Conservation (phyloP, 2,113 vertebrate genomes). For the Triplophysa dalaica region DNA sequence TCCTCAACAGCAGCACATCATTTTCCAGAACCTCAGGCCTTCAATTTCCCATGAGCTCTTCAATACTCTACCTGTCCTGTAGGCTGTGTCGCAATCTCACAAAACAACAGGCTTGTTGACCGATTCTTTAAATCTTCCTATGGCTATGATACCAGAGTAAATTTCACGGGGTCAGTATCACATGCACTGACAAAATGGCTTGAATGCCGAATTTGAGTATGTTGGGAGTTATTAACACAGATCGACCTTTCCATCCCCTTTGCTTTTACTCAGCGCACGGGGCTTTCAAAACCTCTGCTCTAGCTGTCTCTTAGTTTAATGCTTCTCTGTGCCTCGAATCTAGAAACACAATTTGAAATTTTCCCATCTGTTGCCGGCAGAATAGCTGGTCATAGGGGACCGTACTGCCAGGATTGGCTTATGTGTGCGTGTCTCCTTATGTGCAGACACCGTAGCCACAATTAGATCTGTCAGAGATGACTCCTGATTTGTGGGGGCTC, state of each 20-base stretch:
- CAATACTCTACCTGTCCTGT: constrained; percentile 27
- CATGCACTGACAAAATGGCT: too few relatives aligned
- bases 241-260: neutral
- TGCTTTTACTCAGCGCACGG: neutral
- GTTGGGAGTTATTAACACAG: neutral
- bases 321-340: neutral
- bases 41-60: neutral
- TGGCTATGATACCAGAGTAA: too few relatives aligned
- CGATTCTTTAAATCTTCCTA: neutral
- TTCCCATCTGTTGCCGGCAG: constrained; percentile 45
- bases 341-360: neutral
- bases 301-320: neutral
- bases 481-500: constrained; percentile 15
- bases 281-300: neutral
- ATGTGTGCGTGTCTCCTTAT: constrained; percentile 11
- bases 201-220: neutral
- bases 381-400: constrained; percentile 46
- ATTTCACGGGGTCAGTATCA: too few relatives aligned
- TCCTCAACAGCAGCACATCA: constrained; percentile 13
- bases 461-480: constrained; percentile 37
- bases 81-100: neutral
- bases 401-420: neutral
- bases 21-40: constrained; percentile 13
- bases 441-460: neutral
- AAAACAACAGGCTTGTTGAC: neutral